These are phyloP conservation scores for Epicauta chinensis DNA, from an alignment of 1,140 invertebrate species.

Conservation along the genomic window DNA sequence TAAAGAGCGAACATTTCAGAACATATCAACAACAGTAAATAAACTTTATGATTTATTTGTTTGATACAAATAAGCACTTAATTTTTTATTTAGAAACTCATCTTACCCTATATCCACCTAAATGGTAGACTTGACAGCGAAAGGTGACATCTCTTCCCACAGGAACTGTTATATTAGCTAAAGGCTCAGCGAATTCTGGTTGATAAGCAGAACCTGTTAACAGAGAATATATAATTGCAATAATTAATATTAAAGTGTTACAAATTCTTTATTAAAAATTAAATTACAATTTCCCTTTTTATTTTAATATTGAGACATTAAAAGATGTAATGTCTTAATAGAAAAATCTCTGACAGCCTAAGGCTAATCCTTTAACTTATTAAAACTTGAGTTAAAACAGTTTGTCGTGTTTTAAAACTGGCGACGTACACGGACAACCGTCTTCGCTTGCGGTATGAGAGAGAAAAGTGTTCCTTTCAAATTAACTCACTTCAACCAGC, in stretches of 20 bases:
- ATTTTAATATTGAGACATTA: constrained; percentile 6
- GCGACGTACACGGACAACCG: constrained; percentile 22
- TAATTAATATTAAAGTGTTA: neutral
- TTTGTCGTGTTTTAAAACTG: constrained; percentile 30
- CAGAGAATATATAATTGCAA: constrained; percentile 11
- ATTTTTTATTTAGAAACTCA: neutral
- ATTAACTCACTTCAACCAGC: constrained; percentile 36
- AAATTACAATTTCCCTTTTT: constrained; percentile 13
- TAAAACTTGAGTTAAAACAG: constrained; percentile 41
- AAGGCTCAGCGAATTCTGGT: constrained; percentile 75
- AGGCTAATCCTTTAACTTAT: constrained; percentile 40
- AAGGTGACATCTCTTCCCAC: constrained; percentile 82
- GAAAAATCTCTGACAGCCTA: constrained; percentile 29
- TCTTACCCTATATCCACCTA: constrained; percentile 86
- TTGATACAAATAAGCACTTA: neutral
- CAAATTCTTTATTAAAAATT: constrained; percentile 5
- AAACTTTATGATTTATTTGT: neutral
- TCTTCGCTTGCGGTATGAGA: constrained; percentile 23
- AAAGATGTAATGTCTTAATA: constrained; percentile 26
- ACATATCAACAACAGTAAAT: too few species aligned
- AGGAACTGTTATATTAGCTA: constrained; percentile 77
- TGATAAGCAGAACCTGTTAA: constrained; percentile 55
- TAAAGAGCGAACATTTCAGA: too few species aligned
- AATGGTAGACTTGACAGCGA: constrained; percentile 77
- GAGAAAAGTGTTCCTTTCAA: constrained; percentile 29